Percentiles rank a stretch among this genome's conserved stretches.
Conservation (phyloP, 2,888 invertebrate species). For the Calliphora vomitoria region DNA sequence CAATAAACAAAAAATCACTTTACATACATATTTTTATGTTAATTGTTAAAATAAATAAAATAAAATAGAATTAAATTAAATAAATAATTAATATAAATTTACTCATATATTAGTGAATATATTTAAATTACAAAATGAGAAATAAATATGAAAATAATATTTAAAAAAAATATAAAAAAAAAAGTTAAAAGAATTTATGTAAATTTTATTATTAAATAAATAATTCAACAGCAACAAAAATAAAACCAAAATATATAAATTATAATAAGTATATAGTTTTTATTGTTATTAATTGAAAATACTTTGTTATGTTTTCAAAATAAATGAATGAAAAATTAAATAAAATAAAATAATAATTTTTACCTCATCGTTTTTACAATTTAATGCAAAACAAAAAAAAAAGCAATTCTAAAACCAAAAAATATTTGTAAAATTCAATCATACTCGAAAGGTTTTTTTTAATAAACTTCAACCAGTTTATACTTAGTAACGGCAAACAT, state of each 20-base stretch:
- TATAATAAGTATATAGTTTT: constrained; percentile 44
- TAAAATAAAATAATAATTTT: constrained; percentile 62
- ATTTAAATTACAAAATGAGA: constrained; percentile 40
- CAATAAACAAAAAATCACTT: constrained; percentile 45
- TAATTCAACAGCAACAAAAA: constrained; percentile 27
- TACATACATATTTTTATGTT: constrained; percentile 65
- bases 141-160: constrained; percentile 26
- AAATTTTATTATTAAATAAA: constrained; percentile 57
- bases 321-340: constrained; percentile 37
- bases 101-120: constrained; percentile 49
- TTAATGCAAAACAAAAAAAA: constrained; percentile 64
- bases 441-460: constrained; percentile 24
- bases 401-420: constrained; percentile 62
- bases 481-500: neutral
- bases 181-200: constrained; percentile 56
- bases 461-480: neutral
- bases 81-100: constrained; percentile 53
- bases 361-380: constrained; percentile 74
- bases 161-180: constrained; percentile 22
- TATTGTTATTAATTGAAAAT: constrained; percentile 65
- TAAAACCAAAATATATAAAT: constrained; percentile 13
- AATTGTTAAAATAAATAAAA: constrained; percentile 45
- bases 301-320: constrained; percentile 63
- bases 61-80: constrained; percentile 57
- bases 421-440: constrained; percentile 56